phyloP scores from a whole-genome alignment of 2,113 vertebrate genomes.

The Dasyornis broadbenti region DNA sequence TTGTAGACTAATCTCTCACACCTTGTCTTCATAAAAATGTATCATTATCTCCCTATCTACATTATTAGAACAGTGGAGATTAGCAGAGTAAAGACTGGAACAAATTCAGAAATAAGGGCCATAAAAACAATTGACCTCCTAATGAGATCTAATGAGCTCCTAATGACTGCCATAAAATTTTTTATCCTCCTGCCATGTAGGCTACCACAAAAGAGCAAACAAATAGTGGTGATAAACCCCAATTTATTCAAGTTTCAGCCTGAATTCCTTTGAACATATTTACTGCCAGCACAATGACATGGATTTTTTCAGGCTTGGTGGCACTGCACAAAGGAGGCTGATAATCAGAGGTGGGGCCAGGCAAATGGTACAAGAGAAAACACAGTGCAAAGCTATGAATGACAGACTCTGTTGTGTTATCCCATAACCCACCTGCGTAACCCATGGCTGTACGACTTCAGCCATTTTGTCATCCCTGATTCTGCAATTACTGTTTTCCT shows the following conservation, averaged over 20 bases:
- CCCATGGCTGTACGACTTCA: neutral
- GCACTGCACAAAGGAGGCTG: neutral
- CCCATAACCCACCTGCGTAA: fast-evolving
- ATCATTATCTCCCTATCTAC: neutral
- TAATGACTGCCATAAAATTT: neutral
- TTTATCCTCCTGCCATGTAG: neutral
- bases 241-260: neutral
- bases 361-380: neutral
- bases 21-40: neutral
- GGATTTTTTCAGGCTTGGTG: neutral
- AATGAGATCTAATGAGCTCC: neutral
- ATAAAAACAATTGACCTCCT: neutral
- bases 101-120: neutral
- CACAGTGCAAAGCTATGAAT: neutral
- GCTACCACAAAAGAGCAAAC: neutral
- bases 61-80: neutral
- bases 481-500: neutral
- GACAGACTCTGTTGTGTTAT: neutral
- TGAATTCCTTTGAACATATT: neutral
- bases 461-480: fast-evolving
- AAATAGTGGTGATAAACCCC: neutral
- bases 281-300: neutral
- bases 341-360: neutral
- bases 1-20: neutral
- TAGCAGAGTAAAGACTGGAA: neutral